These are phyloP conservation scores for Ptychodera flava DNA, from an alignment of 35 echinoderm and acorn worm species.

Conservation along the genomic window DNA sequence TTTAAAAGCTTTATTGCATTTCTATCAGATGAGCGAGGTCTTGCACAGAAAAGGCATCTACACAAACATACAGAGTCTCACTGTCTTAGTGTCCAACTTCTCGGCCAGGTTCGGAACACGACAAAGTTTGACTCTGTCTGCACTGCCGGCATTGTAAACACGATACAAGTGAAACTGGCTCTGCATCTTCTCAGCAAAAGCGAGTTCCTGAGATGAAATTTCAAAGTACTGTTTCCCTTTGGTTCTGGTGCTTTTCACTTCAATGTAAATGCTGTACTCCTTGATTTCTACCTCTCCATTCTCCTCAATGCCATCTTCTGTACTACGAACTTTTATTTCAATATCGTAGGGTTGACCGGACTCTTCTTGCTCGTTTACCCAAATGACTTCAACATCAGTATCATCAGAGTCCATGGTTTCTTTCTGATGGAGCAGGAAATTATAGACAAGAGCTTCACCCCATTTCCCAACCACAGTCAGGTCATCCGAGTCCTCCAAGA, in stretches of 20 bases:
- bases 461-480: conserved; percentile 9
- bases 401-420: background rate
- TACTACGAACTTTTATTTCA: background rate
- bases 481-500: background rate
- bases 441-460: conserved; percentile 34
- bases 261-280: conserved; percentile 11
- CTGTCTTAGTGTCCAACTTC: conserved; percentile 31
- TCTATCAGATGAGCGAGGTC: too few relatives aligned
- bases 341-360: conserved; percentile 31
- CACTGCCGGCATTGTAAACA: conserved; percentile 25
- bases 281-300: too few relatives aligned
- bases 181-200: conserved; percentile 17
- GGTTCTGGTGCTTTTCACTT: conserved; percentile 20
- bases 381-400: background rate
- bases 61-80: conserved; percentile 22
- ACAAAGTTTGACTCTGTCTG: conserved; percentile 12
- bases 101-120: conserved; percentile 2
- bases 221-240: conserved; percentile 33
- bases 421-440: conserved; percentile 6
- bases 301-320: background rate
- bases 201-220: conserved; percentile 31
- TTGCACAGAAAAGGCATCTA: background rate
- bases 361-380: conserved; percentile 21
- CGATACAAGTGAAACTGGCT: conserved; percentile 23
- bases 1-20: too few relatives aligned